Evolutionary conservation across 1,140 invertebrate genomes (phyloP).

Genomic region (Drosophila biarmipes): DNA sequence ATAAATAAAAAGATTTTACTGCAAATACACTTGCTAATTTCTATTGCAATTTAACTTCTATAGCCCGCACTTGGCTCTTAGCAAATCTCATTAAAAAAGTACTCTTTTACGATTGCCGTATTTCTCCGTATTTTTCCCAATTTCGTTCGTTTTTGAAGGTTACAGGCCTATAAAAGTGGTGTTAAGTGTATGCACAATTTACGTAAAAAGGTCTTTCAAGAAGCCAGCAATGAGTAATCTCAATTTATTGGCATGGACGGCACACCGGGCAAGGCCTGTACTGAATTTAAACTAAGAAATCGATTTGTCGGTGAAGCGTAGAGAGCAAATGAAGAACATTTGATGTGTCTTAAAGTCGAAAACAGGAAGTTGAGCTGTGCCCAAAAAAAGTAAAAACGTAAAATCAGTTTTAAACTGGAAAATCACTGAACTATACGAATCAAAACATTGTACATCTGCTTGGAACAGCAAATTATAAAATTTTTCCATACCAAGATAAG

Average conservation of each 20-base stretch:
- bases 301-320: not conserved
- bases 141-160: slow-evolving; percentile 49
- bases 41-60: slow-evolving; percentile 53
- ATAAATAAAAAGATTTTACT: slow-evolving; percentile 56
- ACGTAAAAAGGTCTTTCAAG: slow-evolving; percentile 12
- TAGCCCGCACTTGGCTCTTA: slow-evolving; percentile 22
- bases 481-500: too few relatives aligned
- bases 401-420: too few relatives aligned
- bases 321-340: slow-evolving; percentile 3
- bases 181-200: slow-evolving; percentile 21
- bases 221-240: slow-evolving; percentile 41
- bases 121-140: slow-evolving; percentile 36
- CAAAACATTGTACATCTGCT: too few relatives aligned
- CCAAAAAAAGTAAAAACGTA: not conserved
- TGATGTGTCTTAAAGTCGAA: not conserved
- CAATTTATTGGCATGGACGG: slow-evolving; percentile 31
- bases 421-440: too few relatives aligned
- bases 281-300: slow-evolving; percentile 45
- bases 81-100: slow-evolving; percentile 52
- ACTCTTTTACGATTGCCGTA: slow-evolving; percentile 28
- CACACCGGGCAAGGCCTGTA: slow-evolving; percentile 21
- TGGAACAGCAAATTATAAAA: too few relatives aligned
- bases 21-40: slow-evolving; percentile 70
- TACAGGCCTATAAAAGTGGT: slow-evolving; percentile 38
- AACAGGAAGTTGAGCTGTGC: slow-evolving; percentile 13